These are phyloP conservation scores for Phylloscopus trochilus DNA, from an alignment of 2,113 vertebrate genomes.

Conservation along the genomic window DNA sequence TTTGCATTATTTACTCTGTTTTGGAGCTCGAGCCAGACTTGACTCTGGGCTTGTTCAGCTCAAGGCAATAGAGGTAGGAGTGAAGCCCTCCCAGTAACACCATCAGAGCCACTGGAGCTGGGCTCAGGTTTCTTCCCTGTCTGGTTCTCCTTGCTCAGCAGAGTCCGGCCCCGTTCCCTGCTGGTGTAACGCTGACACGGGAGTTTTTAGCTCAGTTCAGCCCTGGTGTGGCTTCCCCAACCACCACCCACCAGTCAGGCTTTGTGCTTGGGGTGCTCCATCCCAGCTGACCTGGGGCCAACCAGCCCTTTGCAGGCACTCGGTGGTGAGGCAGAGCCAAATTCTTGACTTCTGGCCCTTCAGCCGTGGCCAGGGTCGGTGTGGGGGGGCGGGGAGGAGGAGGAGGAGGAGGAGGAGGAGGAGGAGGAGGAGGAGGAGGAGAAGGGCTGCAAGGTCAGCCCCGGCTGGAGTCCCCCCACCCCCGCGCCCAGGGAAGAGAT, in stretches of 20 bases:
- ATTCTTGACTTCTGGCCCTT: conserved; percentile 39
- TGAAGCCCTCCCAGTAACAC: background rate
- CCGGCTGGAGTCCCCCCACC: background rate
- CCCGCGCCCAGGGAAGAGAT: background rate
- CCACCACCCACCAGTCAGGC: background rate
- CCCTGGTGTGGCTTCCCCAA: background rate
- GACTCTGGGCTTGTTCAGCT: background rate
- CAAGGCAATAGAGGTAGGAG: background rate
- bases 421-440: background rate
- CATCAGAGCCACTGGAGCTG: background rate
- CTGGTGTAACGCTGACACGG: background rate
- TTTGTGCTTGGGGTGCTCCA: background rate
- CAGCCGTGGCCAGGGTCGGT: fast-evolving
- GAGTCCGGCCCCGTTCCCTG: background rate
- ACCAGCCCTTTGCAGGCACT: background rate
- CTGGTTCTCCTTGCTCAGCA: background rate
- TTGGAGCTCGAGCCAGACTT: background rate
- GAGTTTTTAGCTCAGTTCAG: background rate
- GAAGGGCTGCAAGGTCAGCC: background rate
- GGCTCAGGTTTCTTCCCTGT: background rate
- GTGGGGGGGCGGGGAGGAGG: background rate
- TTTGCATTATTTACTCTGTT: conserved; percentile 32
- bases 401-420: background rate
- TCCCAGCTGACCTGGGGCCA: background rate
- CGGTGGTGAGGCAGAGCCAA: background rate